A percentile compares a stretch with the other conserved stretches of the same genome.
Conservation (phyloP, 1,140 invertebrate species). For the Lordiphosa stackelbergi region DNA sequence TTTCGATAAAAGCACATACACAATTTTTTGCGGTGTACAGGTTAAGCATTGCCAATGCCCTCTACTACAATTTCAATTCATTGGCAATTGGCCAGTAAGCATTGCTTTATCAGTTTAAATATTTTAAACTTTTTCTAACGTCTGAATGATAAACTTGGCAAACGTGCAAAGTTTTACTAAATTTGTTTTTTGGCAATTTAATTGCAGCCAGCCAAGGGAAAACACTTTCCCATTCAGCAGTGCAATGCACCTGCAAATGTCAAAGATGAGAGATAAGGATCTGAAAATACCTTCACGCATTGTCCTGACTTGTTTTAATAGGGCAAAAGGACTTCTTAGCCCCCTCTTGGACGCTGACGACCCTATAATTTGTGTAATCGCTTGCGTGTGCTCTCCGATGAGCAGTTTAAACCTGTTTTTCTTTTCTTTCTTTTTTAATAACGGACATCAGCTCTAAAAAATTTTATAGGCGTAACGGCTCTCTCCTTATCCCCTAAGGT, state of each 20-base stretch:
- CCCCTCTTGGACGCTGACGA: constrained; percentile 9
- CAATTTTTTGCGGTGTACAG: not conserved
- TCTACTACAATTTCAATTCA: constrained; percentile 26
- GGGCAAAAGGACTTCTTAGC: not conserved
- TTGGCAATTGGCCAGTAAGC: constrained; percentile 36
- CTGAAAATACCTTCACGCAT: constrained; percentile 59
- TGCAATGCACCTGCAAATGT: constrained; percentile 64
- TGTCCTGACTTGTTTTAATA: constrained; percentile 42
- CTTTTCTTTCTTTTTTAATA: constrained; percentile 47
- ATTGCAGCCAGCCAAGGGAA: constrained; percentile 31
- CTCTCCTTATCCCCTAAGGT: constrained; percentile 49
- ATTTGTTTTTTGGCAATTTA: constrained; percentile 45
- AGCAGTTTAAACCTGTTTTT: constrained; percentile 45
- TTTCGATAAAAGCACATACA: not conserved
- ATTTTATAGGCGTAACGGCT: constrained; percentile 49
- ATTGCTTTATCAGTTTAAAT: constrained; percentile 14
- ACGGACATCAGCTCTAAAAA: constrained; percentile 51
- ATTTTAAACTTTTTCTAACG: constrained; percentile 12
- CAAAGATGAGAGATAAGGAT: constrained; percentile 44
- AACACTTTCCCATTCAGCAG: constrained; percentile 62
- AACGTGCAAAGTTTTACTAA: constrained; percentile 6
- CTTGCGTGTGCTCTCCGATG: constrained; percentile 54
- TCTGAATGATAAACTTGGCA: constrained; percentile 8
- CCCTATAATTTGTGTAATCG: constrained; percentile 59
- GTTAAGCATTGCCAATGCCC: constrained; percentile 1